These are phyloP conservation scores for Troilus luridus DNA, from an alignment of 2,888 invertebrate genomes.

Conservation along the genomic window DNA sequence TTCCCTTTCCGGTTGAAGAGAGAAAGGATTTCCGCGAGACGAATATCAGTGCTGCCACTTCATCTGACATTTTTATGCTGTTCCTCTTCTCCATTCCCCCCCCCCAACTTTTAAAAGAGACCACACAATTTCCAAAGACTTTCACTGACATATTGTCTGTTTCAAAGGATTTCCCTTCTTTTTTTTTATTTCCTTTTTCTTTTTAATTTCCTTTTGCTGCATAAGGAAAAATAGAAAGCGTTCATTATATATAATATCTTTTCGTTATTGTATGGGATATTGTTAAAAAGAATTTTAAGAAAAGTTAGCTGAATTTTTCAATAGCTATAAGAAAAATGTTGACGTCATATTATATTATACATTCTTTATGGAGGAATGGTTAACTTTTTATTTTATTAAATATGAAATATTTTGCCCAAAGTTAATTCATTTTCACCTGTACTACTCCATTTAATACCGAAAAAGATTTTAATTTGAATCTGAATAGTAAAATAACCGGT, in stretches of 20 bases:
- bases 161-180: not conserved
- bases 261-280: not conserved
- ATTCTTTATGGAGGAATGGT: no score
- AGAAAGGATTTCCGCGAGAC: not conserved
- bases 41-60: constrained; percentile 6
- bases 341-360: no score
- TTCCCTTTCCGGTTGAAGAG: not conserved
- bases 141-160: constrained; percentile 26
- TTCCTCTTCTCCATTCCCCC: not conserved
- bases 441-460: no score
- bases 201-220: not conserved
- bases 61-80: constrained; percentile 25
- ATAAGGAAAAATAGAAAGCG: not conserved
- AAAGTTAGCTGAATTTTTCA: no score
- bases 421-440: no score
- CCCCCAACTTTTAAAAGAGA: not conserved
- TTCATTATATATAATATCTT: not conserved
- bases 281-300: not conserved
- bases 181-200: not conserved
- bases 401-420: no score
- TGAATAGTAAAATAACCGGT: no score
- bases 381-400: no score
- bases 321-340: no score
- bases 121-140: constrained; percentile 36
- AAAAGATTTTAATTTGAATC: no score